phyloP scores from a whole-genome alignment of 2,888 invertebrate species.

The Acleris emargana region DNA sequence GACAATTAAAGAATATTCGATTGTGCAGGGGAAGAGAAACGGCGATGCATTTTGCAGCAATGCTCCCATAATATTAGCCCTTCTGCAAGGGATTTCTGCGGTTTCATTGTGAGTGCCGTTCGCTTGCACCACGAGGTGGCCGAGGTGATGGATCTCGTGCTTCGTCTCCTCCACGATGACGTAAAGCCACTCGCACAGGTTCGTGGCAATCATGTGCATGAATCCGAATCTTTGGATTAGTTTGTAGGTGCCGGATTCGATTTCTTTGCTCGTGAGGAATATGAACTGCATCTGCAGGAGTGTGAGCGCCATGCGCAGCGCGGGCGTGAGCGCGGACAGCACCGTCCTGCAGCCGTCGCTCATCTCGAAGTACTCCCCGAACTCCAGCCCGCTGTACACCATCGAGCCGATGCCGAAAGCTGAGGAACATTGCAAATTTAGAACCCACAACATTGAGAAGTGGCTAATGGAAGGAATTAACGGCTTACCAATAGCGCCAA shows the following conservation, averaged over 20 bases:
- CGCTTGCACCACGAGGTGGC: conserved; percentile 64
- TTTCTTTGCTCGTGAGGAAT: conserved; percentile 92
- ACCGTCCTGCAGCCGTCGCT: conserved; percentile 86
- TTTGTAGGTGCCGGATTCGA: conserved; percentile 85
- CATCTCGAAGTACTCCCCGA: conserved; percentile 90
- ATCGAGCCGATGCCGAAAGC: conserved; percentile 86
- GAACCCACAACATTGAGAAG: not conserved
- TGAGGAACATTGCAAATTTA: conserved; percentile 45
- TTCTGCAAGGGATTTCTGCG: conserved; percentile 73
- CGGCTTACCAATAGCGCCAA: conserved; percentile 90
- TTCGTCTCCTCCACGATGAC: conserved; percentile 94
- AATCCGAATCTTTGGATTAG: conserved; percentile 93
- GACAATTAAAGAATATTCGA: conserved; percentile 95
- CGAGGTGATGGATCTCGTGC: conserved; percentile 91
- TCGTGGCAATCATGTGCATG: conserved; percentile 97
- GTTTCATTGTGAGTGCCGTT: conserved; percentile 47
- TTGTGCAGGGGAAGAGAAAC: conserved; percentile 94
- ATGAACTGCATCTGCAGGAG: conserved; percentile 97
- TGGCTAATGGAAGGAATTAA: not conserved
- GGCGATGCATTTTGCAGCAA: conserved; percentile 88
- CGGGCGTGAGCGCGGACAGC: conserved; percentile 90
- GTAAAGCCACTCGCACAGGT: conserved; percentile 96
- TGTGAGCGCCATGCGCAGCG: conserved; percentile 91
- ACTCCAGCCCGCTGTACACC: conserved; percentile 88
- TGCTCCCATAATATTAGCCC: conserved; percentile 88